Conservation (phyloP, 2,113 vertebrate species). For the Crypturellus undulatus region DNA sequence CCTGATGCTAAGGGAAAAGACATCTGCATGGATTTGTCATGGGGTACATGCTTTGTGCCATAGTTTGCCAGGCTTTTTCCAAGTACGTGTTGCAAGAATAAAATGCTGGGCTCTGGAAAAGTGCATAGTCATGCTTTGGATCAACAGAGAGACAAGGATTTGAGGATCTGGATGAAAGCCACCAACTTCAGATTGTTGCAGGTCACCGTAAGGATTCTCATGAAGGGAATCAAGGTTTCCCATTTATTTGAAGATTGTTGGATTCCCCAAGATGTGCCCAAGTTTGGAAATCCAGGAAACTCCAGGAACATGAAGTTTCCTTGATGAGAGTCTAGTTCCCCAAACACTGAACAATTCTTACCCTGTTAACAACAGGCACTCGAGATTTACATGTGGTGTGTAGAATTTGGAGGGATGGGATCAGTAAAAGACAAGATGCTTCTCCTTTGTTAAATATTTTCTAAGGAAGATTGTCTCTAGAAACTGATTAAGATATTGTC, state of each 20-base stretch:
- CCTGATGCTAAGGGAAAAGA: background rate
- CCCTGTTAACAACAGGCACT: background rate
- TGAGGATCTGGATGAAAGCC: background rate
- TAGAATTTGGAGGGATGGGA: background rate
- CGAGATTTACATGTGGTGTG: background rate
- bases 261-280: background rate
- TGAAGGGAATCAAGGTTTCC: background rate
- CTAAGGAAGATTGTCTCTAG: background rate
- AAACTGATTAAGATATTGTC: background rate
- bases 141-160: background rate
- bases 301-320: background rate
- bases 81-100: background rate
- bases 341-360: background rate
- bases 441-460: background rate
- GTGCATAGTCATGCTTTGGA: background rate
- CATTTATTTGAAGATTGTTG: background rate
- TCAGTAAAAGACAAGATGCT: background rate
- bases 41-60: background rate
- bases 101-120: accelerated
- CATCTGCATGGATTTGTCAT: accelerated
- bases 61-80: background rate
- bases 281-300: background rate
- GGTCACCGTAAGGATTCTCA: background rate
- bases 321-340: background rate
- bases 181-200: background rate